phyloP scores from a whole-genome alignment of 2,113 vertebrate genomes.

The Neogale vison region DNA sequence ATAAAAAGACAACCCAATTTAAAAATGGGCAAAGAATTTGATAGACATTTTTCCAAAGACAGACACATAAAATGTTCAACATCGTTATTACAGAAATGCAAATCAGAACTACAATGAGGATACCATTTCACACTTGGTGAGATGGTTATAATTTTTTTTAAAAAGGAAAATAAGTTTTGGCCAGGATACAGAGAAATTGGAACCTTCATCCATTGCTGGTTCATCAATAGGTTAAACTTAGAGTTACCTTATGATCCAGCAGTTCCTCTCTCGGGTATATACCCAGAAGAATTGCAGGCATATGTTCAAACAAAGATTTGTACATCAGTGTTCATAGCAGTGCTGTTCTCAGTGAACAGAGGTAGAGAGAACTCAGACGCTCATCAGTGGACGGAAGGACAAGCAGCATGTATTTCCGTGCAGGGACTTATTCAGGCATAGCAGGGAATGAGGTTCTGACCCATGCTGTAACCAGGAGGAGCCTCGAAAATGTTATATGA shows the following conservation, averaged over 20 bases:
- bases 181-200: background rate
- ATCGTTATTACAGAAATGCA: background rate
- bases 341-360: background rate
- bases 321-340: background rate
- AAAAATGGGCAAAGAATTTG: background rate
- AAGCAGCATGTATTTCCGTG: background rate
- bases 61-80: background rate
- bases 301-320: background rate
- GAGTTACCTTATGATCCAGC: background rate
- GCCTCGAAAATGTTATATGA: background rate
- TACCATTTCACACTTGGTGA: background rate
- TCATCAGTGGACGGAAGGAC: background rate
- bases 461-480: background rate
- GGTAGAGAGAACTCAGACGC: background rate
- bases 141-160: background rate
- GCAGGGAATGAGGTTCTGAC: background rate
- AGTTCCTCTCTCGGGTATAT: background rate
- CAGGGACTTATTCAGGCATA: background rate
- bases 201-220: background rate
- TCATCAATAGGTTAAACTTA: background rate
- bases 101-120: background rate
- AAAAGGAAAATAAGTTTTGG: background rate
- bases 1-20: background rate
- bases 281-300: background rate
- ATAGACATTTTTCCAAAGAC: background rate